Evolutionary conservation across 2,797 vertebrate species (phyloP), one percentile per base, ranked within the genome.

Genomic region (Garrulus glandarius): DNA sequence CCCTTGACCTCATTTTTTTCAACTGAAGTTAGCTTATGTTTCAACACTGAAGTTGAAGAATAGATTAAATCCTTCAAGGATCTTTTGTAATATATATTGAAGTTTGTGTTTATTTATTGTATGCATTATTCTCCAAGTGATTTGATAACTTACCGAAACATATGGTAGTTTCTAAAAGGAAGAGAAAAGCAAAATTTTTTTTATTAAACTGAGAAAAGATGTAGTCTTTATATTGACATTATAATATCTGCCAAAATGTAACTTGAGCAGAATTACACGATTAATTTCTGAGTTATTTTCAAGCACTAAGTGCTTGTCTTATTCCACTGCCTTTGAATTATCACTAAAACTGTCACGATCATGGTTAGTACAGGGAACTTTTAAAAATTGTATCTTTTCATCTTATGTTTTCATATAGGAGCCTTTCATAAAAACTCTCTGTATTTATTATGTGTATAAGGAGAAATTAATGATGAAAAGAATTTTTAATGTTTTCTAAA

Each of bases 401-500:
- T 5, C 13, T 64, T 50, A 53, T 76, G 6, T 92, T 92, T 83
- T 60, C 80, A 49, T 89, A 71, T 41, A 74, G 52, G 23, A 92
- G 11, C 14, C 59, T 94, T 79, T 93, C 46, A 90, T 92, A 70
- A 93, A 77, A 64, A n/a, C 29, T 41, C 5, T 69, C 18, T 59
- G 2, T 83, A 61, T 86, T 96, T 81, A 46, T 90, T 89, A 78
- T 67, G 41, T 36, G 39, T 75, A 34, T 85, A 61, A 85, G 56
- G 64, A 89, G 77, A 92, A 93, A 92, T 46, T 75, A 6, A 15
- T 67, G 46, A 81, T 12, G 8, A 92, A 71, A 93, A 86, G 56
- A 92, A 26, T 93, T 70, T 44, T 65, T 94, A 80, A 78, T 13
- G 79, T 96, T 97, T 97, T 96, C 86, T 32, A 12, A 96, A 96